Conservation (phyloP, 2,113 vertebrate genomes). For the Halichoerus grypus region DNA sequence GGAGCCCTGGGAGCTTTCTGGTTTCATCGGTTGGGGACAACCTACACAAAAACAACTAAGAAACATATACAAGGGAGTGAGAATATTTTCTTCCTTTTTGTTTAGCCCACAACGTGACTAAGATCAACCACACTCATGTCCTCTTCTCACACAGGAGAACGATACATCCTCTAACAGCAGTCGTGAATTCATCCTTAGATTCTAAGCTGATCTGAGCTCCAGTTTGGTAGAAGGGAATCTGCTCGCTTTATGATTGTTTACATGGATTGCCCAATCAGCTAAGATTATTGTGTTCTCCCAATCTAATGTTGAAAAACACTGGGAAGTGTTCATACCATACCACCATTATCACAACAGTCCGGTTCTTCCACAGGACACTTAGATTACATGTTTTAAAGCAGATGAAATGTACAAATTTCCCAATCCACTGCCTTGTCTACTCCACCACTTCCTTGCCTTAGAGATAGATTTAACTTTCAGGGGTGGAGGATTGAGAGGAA, state of each 20-base stretch:
- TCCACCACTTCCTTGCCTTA: conserved; percentile 36
- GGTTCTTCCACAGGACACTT: neutral
- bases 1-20: neutral
- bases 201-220: neutral
- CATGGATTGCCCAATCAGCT: neutral
- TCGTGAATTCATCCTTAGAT: neutral
- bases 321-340: neutral
- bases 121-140: neutral
- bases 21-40: conserved; percentile 6
- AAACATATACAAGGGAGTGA: neutral
- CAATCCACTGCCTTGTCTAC: neutral
- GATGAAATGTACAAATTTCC: neutral
- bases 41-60: neutral
- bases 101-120: neutral
- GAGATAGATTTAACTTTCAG: conserved; percentile 6
- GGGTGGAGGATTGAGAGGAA: neutral
- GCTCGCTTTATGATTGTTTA: neutral
- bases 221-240: neutral
- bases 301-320: neutral
- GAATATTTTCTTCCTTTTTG: neutral
- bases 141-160: neutral
- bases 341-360: neutral
- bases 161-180: neutral
- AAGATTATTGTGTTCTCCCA: neutral
- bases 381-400: neutral